These are phyloP conservation scores for Lagopus leucura DNA, from an alignment of 2,113 vertebrate species.

Conservation along the genomic window DNA sequence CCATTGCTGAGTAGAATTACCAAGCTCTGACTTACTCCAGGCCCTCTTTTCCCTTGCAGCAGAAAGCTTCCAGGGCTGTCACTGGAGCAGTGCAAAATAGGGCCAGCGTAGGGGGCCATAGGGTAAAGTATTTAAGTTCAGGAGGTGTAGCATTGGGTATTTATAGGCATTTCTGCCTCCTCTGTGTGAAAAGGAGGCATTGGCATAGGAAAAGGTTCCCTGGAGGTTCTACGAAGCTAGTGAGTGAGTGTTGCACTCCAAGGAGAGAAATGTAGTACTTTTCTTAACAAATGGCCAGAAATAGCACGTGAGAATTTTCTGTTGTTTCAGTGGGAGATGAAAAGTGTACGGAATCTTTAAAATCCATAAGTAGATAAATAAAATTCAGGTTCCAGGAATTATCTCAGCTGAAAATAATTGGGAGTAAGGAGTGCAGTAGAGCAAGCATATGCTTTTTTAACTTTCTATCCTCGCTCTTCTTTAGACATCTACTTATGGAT, in stretches of 20 bases:
- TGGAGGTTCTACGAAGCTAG: background rate
- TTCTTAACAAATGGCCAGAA: background rate
- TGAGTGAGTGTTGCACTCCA: fast-evolving
- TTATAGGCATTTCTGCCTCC: background rate
- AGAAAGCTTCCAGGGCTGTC: background rate
- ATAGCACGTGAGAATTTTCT: background rate
- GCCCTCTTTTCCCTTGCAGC: background rate
- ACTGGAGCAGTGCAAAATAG: background rate
- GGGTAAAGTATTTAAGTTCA: background rate
- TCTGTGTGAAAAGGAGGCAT: background rate
- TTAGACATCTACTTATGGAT: background rate
- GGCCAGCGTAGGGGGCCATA: too few species aligned
- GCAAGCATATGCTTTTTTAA: background rate
- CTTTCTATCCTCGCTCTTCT: background rate
- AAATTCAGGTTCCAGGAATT: background rate
- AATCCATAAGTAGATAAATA: too few species aligned
- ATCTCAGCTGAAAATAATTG: background rate
- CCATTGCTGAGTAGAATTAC: background rate
- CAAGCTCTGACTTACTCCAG: background rate
- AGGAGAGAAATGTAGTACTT: background rate
- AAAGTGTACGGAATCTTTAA: background rate
- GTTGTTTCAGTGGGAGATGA: background rate
- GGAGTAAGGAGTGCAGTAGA: background rate
- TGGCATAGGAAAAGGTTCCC: background rate
- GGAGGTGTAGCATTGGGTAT: background rate